These are phyloP conservation scores for Hafferia zeledoni DNA, from an alignment of 2,797 vertebrate genomes.

Conservation along the genomic window DNA sequence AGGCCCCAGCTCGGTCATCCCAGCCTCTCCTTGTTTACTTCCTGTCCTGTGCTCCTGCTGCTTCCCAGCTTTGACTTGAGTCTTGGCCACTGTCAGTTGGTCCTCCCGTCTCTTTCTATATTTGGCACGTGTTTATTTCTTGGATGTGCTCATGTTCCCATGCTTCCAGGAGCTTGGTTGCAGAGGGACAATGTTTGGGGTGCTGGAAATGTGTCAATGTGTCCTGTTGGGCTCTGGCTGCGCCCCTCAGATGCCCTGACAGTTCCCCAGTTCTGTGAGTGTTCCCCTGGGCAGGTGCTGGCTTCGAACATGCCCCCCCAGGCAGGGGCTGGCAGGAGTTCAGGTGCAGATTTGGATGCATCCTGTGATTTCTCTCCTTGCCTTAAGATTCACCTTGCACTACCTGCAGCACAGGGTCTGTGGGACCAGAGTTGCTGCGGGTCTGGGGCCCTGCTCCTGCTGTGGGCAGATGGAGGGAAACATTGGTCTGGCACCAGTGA, in stretches of 20 bases:
- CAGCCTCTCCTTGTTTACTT: not conserved
- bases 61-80: not conserved
- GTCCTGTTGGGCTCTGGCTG: not conserved
- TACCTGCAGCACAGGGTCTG: rapidly evolving
- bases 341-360: not conserved
- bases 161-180: not conserved
- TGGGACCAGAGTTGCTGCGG: rapidly evolving
- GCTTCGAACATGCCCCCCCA: rapidly evolving
- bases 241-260: rapidly evolving
- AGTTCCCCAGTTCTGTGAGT: not conserved
- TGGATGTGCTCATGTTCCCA: rapidly evolving
- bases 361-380: not conserved
- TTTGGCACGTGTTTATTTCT: not conserved
- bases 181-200: rapidly evolving
- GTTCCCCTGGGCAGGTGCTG: not conserved
- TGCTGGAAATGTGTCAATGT: not conserved
- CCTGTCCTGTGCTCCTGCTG: rapidly evolving
- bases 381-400: too few species aligned
- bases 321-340: not conserved
- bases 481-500: not conserved
- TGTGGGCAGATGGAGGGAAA: not conserved
- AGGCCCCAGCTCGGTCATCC: not conserved
- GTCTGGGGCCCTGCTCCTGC: not conserved
- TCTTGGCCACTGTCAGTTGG: not conserved
- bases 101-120: not conserved